These are phyloP conservation scores for Microcebus jonahi DNA, from an alignment of 2,113 vertebrate genomes.

Conservation along the genomic window DNA sequence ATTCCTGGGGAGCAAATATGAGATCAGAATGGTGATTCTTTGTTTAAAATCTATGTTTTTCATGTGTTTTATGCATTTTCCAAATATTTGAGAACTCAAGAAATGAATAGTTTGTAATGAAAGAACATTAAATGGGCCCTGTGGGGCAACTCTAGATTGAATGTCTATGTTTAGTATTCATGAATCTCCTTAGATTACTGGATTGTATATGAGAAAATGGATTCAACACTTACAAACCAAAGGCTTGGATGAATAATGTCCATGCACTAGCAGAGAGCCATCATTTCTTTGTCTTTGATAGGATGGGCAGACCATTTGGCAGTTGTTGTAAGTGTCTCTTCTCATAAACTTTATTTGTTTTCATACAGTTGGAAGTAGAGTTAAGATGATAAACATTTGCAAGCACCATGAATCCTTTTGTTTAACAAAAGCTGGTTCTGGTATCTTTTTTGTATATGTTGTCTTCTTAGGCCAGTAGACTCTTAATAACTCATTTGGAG, in stretches of 20 bases:
- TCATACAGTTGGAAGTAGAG: background rate
- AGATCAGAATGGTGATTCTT: background rate
- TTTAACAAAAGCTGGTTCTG: background rate
- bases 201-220: background rate
- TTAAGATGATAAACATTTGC: background rate
- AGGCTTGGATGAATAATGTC: background rate
- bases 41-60: background rate
- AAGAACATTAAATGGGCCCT: background rate
- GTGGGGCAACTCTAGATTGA: background rate
- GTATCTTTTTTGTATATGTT: background rate
- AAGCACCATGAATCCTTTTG: background rate
- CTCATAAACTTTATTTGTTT: conserved; percentile 39
- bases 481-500: background rate
- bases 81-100: background rate
- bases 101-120: background rate
- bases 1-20: background rate
- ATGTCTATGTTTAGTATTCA: background rate
- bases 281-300: conserved; percentile 43
- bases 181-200: background rate
- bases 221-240: background rate
- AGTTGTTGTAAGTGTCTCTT: background rate
- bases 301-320: background rate
- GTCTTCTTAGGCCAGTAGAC: background rate
- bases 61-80: background rate
- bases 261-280: background rate